A percentile compares a stretch with the other conserved stretches of the same genome.
These are phyloP conservation scores for Pogonus chalceus DNA, from an alignment of 1,140 invertebrate genomes.

Conservation along the genomic window DNA sequence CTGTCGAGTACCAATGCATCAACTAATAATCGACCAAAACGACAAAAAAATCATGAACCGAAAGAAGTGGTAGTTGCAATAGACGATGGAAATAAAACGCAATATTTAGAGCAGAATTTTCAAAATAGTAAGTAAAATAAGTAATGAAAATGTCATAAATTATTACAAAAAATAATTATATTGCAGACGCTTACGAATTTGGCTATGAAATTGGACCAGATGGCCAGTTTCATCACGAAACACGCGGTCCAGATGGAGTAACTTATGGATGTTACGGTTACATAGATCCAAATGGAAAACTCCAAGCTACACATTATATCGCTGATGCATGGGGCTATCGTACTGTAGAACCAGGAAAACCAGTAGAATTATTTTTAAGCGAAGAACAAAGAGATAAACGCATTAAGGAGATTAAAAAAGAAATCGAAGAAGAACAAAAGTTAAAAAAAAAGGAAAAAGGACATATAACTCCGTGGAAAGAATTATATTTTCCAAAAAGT, in stretches of 20 bases:
- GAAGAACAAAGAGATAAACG: constrained; percentile 18
- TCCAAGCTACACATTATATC: constrained; percentile 61
- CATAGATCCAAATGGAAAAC: constrained; percentile 53
- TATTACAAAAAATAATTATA: neutral
- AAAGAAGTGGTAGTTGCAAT: constrained; percentile 46
- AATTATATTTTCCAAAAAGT: constrained; percentile 50
- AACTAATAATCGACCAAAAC: neutral
- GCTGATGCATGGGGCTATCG: constrained; percentile 68
- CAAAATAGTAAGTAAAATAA: constrained; percentile 47
- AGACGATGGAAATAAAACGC: constrained; percentile 54
- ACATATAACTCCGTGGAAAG: constrained; percentile 44
- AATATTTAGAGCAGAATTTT: constrained; percentile 60
- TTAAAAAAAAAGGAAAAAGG: constrained; percentile 34
- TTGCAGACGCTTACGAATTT: constrained; percentile 55
- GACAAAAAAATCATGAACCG: neutral
- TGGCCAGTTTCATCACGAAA: constrained; percentile 71
- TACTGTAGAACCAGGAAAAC: constrained; percentile 53
- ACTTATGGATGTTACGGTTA: constrained; percentile 73
- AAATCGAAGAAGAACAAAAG: constrained; percentile 32
- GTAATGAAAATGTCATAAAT: neutral
- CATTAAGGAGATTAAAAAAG: constrained; percentile 27
- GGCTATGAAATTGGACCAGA: constrained; percentile 60
- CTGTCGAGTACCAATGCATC: constrained; percentile 2
- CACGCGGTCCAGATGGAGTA: constrained; percentile 56
- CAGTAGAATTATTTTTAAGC: constrained; percentile 54